Base-by-base conservation (phyloP, 2,888 invertebrate genomes). In the Baronia brevicornis region DNA sequence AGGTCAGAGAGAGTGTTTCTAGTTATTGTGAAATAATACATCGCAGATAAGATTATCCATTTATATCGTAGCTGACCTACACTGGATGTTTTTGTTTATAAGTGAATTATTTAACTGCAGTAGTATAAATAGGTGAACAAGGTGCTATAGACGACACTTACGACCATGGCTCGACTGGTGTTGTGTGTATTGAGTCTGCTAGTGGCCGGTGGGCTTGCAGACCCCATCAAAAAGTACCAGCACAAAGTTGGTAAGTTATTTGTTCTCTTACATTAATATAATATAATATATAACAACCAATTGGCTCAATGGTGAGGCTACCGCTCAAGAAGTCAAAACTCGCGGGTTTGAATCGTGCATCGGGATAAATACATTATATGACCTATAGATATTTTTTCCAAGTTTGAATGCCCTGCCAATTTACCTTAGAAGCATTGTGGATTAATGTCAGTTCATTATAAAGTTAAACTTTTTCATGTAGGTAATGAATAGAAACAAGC, bases 161-260 rank as follows among this genome's bases (percentile, higher is more conserved):
- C 53, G 39, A 62, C 46, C 56, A 79, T 79, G 78, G 61, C 63
- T 60, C 65, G 66, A 45, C 50, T 69, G 37, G 65, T 66, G 64
- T 46, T 73, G 59, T 40, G 31, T 9, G 61, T 59, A 14, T 44
- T 78, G 49, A 72, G 65, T 33, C 48, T 65, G 8, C 36, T 70
- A 13, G 61, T 75, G 51, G 77, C 78, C 43, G 68, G 73, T 33
- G 69, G 67, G 37, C 48, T 68, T 11, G 50, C 67, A 6, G 64
- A 68, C 4, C 61, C 65, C 5, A 44, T 53, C 15, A 52, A 56
- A 38, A 58, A 56, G 22, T 47, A 43, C 29, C 58, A 52, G 36
- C 60, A 52, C 39, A 71, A 66, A 54, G 46, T 61, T 46, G 79
- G 85, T 84, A 51, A 73, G 78, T 58, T 24, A 4, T 5, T 4